A percentile compares a stretch with the other conserved stretches of the same genome.
phyloP scores from a whole-genome alignment of 2,113 vertebrate genomes.

The Hippocampus abdominalis region DNA sequence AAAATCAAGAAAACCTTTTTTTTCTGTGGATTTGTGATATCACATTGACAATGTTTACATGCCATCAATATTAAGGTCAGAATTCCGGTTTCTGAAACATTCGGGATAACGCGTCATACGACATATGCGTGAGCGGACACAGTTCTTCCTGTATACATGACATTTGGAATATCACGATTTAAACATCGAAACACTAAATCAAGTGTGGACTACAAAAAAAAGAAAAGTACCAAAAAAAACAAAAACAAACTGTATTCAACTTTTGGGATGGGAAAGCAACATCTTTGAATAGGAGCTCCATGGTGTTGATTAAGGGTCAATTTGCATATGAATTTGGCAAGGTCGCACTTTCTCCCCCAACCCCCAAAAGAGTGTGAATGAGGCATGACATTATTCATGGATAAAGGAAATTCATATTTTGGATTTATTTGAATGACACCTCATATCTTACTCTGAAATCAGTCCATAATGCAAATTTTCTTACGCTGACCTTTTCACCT shows the following conservation, averaged over 20 bases:
- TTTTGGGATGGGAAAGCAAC: neutral
- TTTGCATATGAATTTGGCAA: conserved; percentile 38
- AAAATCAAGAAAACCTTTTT: no score
- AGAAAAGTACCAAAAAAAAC: neutral
- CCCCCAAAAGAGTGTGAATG: neutral
- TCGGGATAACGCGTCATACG: no score
- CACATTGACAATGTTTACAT: no score
- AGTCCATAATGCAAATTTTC: conserved; percentile 60
- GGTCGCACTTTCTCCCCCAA: neutral
- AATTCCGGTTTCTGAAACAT: no score
- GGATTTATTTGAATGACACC: conserved; percentile 16
- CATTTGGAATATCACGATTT: no score
- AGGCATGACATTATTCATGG: conserved; percentile 13
- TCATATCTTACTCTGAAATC: conserved; percentile 43
- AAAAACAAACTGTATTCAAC: neutral
- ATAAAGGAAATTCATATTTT: conserved; percentile 15
- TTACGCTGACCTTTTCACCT: conserved; percentile 33
- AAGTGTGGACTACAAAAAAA: neutral
- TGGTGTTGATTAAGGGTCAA: conserved; percentile 1
- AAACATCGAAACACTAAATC: no score
- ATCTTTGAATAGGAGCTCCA: conserved; percentile 13
- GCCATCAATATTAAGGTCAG: no score
- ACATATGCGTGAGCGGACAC: no score
- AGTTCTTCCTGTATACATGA: no score
- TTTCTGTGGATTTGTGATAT: no score